Base-by-base conservation (phyloP, 2,113 vertebrate species). In the Tricholaema leucomelas region DNA sequence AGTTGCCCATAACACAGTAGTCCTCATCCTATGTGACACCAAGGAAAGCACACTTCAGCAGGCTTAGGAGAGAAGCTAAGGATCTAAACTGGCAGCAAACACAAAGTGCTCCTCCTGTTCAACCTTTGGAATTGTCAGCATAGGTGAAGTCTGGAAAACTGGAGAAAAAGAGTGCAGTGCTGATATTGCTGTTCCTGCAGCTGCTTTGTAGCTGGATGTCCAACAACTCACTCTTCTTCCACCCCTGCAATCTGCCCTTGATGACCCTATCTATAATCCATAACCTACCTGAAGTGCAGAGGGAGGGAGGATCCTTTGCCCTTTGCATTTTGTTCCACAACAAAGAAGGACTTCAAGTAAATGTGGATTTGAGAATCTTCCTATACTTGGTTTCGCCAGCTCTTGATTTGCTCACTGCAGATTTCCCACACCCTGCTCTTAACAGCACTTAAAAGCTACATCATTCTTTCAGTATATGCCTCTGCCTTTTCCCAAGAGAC, bases 21-120 rank as follows among this genome's bases (percentile, higher is more conserved):
- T 60, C 38, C 44, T 74, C 38, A 44, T 69, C 10, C 14, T 50
- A 0, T 15, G 33, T 50, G 56, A 70, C 28, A n/a, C 44, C 70
- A 35, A 60, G 59, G 33, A 74, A 74, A 60, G 13, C 16, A 30
- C 30, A 17, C 20, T 69, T 54, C 59, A 64, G 66, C 56, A 69
- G 36, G 38, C 46, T 64, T 23, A 69, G 55, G 46, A 81, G 63
- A 82, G 56, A 31, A 60, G 28, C 12, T 69, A 27, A 74, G 38
- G 36, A 65, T 74, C 50, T 78, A 31, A 82, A 38, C 18, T 61
- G 69, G 38, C 56, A 78, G 81, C n/a, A 70, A 24, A 33, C 0
- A 0, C 2, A 2, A 72, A 81, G 20, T 24, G 24, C 54, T 44
- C 9, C 35, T 36, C 15, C 5, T 2, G 2, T 7, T 23, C 42